These are phyloP conservation scores for Phaedon cochleariae DNA, from an alignment of 2,888 invertebrate genomes.

Conservation along the genomic window DNA sequence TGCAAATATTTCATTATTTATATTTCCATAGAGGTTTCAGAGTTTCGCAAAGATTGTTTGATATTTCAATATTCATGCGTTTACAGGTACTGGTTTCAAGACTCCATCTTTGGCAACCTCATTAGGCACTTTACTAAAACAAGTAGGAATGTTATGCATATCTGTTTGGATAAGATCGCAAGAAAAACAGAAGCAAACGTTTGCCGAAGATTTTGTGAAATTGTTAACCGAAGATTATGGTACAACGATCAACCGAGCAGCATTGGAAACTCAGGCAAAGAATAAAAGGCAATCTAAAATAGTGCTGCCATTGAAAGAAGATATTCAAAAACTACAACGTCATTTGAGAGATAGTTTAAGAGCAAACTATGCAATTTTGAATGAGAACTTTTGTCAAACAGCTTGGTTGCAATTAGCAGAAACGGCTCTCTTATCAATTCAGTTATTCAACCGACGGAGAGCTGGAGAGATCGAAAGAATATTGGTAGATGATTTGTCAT, in stretches of 20 bases:
- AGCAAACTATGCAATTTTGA: not conserved
- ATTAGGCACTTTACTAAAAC: conserved; percentile 10
- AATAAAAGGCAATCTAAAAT: conserved; percentile 16
- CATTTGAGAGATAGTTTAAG: not conserved
- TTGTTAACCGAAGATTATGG: conserved; percentile 11
- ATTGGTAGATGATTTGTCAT: not conserved
- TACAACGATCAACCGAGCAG: conserved; percentile 4
- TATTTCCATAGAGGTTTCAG: not conserved
- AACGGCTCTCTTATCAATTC: not conserved
- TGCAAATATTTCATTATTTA: not conserved
- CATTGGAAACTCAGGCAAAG: not conserved
- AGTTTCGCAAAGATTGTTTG: conserved; percentile 7
- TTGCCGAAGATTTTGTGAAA: conserved; percentile 9
- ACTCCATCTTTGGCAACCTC: conserved; percentile 11
- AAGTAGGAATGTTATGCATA: conserved; percentile 13
- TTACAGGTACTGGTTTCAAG: conserved; percentile 13
- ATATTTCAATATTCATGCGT: conserved; percentile 9
- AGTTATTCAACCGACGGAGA: not conserved
- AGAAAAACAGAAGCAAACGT: conserved; percentile 7
- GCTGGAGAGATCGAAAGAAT: not conserved
- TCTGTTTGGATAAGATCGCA: conserved; percentile 11
- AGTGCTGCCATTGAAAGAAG: not conserved
- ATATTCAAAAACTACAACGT: not conserved
- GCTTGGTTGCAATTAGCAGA: not conserved
- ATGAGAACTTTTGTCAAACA: not conserved